These are phyloP conservation scores for Oophaga pumilio DNA, from an alignment of 2,113 vertebrate genomes.

Conservation along the genomic window DNA sequence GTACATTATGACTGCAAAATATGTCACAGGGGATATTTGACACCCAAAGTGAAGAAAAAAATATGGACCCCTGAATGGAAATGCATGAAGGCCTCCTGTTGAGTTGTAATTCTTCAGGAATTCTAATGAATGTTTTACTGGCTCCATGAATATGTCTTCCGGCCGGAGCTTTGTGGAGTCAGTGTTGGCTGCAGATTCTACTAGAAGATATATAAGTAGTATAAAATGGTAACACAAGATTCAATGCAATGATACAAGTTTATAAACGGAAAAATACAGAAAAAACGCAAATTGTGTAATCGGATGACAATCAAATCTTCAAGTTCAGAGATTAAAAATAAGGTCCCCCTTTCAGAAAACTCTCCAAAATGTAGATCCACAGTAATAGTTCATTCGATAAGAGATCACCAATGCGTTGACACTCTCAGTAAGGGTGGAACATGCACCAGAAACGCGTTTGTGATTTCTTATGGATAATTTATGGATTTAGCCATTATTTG, in stretches of 20 bases:
- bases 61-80: constrained; percentile 21
- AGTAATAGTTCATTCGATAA: too few relatives aligned
- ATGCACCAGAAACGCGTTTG: too few relatives aligned
- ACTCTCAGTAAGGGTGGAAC: too few relatives aligned
- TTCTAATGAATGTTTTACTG: constrained; percentile 37
- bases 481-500: too few relatives aligned
- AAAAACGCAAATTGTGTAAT: not conserved
- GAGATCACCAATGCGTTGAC: too few relatives aligned
- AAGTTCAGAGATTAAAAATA: too few relatives aligned
- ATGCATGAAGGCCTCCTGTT: constrained; percentile 37
- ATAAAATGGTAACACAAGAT: not conserved
- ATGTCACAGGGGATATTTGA: constrained; percentile 43
- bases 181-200: not conserved
- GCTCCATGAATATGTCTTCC: not conserved
- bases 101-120: constrained; percentile 27
- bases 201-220: not conserved
- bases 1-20: constrained; percentile 25
- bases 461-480: too few relatives aligned
- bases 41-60: constrained; percentile 33
- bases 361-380: too few relatives aligned
- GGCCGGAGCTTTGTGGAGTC: not conserved
- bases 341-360: too few relatives aligned
- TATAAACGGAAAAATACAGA: not conserved
- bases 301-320: too few relatives aligned
- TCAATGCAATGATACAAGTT: not conserved